phyloP scores from a whole-genome alignment of 1,140 invertebrate species.

The Penaeus japonicus region DNA sequence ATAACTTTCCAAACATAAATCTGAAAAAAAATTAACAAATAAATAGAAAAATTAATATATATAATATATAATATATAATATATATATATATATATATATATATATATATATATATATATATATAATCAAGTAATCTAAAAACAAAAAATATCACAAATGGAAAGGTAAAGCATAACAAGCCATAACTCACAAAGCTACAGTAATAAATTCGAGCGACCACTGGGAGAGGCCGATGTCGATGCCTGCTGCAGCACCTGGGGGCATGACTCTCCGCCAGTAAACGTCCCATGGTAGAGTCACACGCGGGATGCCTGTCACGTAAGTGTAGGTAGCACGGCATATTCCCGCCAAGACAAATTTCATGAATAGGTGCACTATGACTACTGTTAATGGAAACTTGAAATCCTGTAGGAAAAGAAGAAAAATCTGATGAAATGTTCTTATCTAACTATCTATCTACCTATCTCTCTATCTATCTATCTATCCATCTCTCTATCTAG shows the following conservation, averaged over 20 bases:
- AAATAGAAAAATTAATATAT: too few species aligned
- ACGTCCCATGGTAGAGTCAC: slow-evolving; percentile 75
- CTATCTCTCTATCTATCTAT: not conserved
- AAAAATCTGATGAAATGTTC: slow-evolving; percentile 38
- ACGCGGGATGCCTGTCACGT: slow-evolving; percentile 71
- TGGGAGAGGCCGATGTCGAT: slow-evolving; percentile 97
- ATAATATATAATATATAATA: too few species aligned
- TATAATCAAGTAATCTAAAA: too few species aligned
- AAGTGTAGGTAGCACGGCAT: slow-evolving; percentile 72
- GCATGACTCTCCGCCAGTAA: slow-evolving; percentile 73
- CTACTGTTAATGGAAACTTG: slow-evolving; percentile 82
- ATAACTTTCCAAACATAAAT: not conserved
- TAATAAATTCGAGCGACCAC: slow-evolving; percentile 93
- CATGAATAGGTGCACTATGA: slow-evolving; percentile 82
- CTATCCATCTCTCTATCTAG: too few species aligned
- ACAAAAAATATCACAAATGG: too few species aligned
- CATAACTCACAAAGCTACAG: slow-evolving; percentile 84
- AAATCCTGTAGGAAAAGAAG: slow-evolving; percentile 73
- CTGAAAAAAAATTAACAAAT: too few species aligned
- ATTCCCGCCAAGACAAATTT: slow-evolving; percentile 81
- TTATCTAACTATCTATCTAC: not conserved
- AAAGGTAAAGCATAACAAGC: not conserved
- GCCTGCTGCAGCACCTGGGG: slow-evolving; percentile 88
- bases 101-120: too few species aligned
- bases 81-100: too few species aligned